These are phyloP conservation scores for Hypolimnas misippus DNA, from an alignment of 2,888 invertebrate genomes.

Conservation along the genomic window DNA sequence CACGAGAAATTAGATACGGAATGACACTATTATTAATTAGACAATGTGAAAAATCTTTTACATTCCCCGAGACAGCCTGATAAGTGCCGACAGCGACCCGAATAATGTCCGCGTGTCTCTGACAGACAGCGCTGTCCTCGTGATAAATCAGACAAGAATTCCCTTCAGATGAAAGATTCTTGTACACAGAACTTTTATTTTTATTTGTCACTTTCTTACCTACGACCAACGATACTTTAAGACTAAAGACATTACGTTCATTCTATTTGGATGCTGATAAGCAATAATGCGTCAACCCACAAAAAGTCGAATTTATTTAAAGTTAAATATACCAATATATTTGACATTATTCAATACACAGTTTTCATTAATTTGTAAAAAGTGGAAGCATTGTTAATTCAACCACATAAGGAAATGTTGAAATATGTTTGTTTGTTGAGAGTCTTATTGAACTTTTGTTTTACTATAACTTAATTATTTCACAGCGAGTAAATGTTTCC, in stretches of 20 bases:
- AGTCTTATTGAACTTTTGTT: neutral
- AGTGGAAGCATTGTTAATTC: too few relatives aligned
- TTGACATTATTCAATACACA: too few relatives aligned
- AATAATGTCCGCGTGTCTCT: slow-evolving; percentile 40
- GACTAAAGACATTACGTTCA: neutral
- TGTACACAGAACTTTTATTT: slow-evolving; percentile 34
- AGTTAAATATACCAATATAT: neutral
- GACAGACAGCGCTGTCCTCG: slow-evolving; percentile 38
- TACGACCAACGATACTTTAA: neutral
- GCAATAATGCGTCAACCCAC: too few relatives aligned
- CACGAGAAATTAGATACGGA: slow-evolving; percentile 11
- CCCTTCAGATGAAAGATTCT: slow-evolving; percentile 38
- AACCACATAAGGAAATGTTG: neutral
- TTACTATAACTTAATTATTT: neutral
- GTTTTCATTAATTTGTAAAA: too few relatives aligned
- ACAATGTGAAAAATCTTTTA: slow-evolving; percentile 38
- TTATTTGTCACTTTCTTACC: neutral
- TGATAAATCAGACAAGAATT: slow-evolving; percentile 48
- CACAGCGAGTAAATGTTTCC: slow-evolving; percentile 1
- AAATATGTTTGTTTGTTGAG: neutral
- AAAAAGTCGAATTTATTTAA: neutral
- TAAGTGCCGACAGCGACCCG: slow-evolving; percentile 42
- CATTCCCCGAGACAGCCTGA: slow-evolving; percentile 38
- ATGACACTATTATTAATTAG: slow-evolving; percentile 36
- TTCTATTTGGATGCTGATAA: too few relatives aligned